phyloP scores from a whole-genome alignment of 2,113 vertebrate genomes.

The Chaenogobius annularis region DNA sequence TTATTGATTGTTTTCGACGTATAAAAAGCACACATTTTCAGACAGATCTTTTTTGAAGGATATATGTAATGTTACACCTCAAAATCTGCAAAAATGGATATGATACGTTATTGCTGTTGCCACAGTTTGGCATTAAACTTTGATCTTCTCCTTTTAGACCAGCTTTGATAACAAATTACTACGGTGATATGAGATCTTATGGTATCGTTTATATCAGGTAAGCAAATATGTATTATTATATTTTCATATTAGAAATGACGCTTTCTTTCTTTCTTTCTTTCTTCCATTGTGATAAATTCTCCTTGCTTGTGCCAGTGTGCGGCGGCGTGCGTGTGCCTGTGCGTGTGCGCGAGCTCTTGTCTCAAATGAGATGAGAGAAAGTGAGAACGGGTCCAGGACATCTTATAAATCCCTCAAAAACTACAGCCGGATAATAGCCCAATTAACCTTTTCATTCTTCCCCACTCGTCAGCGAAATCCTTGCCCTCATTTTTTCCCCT shows the following conservation, averaged over 20 bases:
- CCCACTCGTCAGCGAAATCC: conserved; percentile 73
- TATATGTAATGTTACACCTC: too few relatives aligned
- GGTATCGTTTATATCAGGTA: not conserved
- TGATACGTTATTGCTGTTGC: too few relatives aligned
- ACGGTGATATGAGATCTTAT: too few relatives aligned
- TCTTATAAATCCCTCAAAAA: conserved; percentile 81
- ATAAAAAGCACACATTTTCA: too few relatives aligned
- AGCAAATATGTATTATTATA: not conserved
- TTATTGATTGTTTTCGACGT: too few relatives aligned
- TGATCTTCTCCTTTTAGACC: too few relatives aligned
- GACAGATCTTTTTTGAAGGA: too few relatives aligned
- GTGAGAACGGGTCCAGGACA: conserved; percentile 60
- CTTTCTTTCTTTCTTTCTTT: too few relatives aligned
- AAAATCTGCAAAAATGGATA: too few relatives aligned
- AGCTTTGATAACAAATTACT: too few relatives aligned
- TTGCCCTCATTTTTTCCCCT: conserved; percentile 52
- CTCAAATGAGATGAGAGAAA: conserved; percentile 56
- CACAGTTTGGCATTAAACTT: too few relatives aligned
- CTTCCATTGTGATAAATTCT: conserved; percentile 9
- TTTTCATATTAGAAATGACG: not conserved
- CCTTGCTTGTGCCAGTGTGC: conserved; percentile 13
- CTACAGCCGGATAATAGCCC: conserved; percentile 79
- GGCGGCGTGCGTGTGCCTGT: conserved; percentile 6
- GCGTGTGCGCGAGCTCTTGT: conserved; percentile 33
- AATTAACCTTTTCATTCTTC: conserved; percentile 84